phyloP scores from a whole-genome alignment of 1,140 invertebrate species.

The Phymorhynchus buccinoides region DNA sequence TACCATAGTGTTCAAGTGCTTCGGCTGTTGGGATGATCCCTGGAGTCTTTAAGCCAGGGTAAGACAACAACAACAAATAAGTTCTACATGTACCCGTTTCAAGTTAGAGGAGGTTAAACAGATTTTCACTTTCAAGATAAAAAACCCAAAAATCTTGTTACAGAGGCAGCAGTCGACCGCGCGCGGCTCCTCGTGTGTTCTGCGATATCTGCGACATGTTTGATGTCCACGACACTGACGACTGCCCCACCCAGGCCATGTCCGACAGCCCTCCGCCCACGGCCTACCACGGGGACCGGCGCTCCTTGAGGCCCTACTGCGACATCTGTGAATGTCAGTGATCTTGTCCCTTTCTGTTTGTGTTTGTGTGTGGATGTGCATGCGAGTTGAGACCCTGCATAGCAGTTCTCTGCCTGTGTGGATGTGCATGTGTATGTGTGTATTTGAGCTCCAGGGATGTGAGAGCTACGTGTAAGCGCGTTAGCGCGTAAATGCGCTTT shows the following conservation, averaged over 20 bases:
- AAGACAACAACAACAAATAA: too few species aligned
- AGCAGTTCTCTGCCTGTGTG: neutral
- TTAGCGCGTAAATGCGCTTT: too few species aligned
- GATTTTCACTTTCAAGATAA: too few species aligned
- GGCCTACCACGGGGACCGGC: constrained; percentile 75
- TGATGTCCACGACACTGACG: constrained; percentile 96
- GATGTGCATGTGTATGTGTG: neutral
- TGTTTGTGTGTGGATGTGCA: neutral
- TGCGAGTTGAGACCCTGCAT: too few species aligned
- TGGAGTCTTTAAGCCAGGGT: too few species aligned
- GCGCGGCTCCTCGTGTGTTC: constrained; percentile 82
- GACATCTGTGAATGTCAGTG: constrained; percentile 89
- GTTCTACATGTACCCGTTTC: too few species aligned
- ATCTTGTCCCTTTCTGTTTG: neutral
- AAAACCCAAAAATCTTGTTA: too few species aligned
- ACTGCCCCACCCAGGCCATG: constrained; percentile 89
- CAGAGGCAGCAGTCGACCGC: neutral
- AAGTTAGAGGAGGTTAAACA: too few species aligned
- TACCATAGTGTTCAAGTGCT: too few species aligned
- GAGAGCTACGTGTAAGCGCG: too few species aligned
- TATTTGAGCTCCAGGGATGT: neutral
- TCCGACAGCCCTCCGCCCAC: constrained; percentile 66
- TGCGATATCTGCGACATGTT: constrained; percentile 98
- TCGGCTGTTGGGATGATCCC: too few species aligned
- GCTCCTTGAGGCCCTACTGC: constrained; percentile 86